A percentile compares a stretch with the other conserved stretches of the same genome.
phyloP scores from a whole-genome alignment of 2,113 vertebrate genomes.

The Cichladusa arquata region DNA sequence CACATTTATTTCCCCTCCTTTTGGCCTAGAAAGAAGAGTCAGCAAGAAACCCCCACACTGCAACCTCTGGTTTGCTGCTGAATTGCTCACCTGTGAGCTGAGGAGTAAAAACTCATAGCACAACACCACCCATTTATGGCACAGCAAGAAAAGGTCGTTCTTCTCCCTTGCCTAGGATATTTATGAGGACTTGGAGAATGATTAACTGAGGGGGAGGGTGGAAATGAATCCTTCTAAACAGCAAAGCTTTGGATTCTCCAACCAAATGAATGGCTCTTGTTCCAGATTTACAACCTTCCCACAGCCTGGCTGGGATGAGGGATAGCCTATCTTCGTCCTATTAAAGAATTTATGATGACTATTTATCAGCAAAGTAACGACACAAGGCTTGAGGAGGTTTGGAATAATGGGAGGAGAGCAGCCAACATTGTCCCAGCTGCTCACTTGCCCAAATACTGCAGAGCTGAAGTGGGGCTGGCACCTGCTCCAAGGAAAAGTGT shows the following conservation, averaged over 20 bases:
- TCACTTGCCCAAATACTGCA: not conserved
- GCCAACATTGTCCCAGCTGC: not conserved
- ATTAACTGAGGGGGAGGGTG: constrained; percentile 38
- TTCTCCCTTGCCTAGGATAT: constrained; percentile 40
- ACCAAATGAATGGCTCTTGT: constrained; percentile 42
- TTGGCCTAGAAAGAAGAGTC: not conserved
- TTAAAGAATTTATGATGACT: constrained; percentile 54
- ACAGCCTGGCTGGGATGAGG: constrained; percentile 31
- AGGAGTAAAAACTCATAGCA: constrained; percentile 33
- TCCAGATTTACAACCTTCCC: constrained; percentile 58
- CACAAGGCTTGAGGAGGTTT: constrained; percentile 22
- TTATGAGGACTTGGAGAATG: constrained; percentile 54
- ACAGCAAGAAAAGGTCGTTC: constrained; percentile 23
- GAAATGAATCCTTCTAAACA: constrained; percentile 65
- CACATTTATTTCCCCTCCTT: not conserved
- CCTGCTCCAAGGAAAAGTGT: not conserved
- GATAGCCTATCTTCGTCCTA: constrained; percentile 50
- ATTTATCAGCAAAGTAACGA: constrained; percentile 48
- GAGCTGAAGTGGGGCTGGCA: not conserved
- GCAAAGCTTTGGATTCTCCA: constrained; percentile 54
- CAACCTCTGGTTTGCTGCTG: not conserved
- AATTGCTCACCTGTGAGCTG: not conserved
- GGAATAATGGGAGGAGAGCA: constrained; percentile 7
- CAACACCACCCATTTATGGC: constrained; percentile 4
- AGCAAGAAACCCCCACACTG: not conserved